Evolutionary conservation across 53 echinoderm and acorn worm genomes (phyloP).

Genomic region (Antedon mediterranea): DNA sequence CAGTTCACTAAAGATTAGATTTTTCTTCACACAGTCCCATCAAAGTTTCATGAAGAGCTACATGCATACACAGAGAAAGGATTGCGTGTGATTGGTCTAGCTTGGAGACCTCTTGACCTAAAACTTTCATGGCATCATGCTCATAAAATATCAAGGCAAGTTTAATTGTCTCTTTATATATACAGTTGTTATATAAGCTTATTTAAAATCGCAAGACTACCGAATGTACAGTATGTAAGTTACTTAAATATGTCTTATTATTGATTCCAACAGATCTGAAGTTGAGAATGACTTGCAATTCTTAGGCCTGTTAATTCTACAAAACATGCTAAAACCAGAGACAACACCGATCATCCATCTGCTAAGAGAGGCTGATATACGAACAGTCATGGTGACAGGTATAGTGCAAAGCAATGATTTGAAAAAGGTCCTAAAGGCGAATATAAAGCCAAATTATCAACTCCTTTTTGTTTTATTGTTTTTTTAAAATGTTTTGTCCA

Average conservation of each 20-base stretch:
- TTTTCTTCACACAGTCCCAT: constrained; percentile 20
- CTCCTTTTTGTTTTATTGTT: too few relatives aligned
- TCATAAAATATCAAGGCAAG: constrained; percentile 74
- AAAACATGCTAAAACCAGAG: constrained; percentile 46
- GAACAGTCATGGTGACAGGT: constrained; percentile 60
- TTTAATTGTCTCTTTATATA: neutral
- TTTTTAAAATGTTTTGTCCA: too few relatives aligned
- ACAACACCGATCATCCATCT: constrained; percentile 38
- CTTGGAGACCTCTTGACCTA: constrained; percentile 51
- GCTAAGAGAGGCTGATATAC: constrained; percentile 30
- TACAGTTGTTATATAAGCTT: too few relatives aligned
- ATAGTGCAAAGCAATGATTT: neutral
- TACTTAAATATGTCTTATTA: too few relatives aligned
- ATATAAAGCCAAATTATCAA: too few relatives aligned
- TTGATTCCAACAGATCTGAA: constrained; percentile 21
- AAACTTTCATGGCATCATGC: constrained; percentile 90
- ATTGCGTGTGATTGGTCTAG: constrained; percentile 33
- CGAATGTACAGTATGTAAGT: too few relatives aligned
- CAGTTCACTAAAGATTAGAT: neutral
- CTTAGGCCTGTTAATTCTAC: constrained; percentile 36
- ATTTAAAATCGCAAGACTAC: too few relatives aligned
- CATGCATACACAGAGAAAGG: constrained; percentile 42
- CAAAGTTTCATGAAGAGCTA: constrained; percentile 25
- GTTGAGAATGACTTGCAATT: constrained; percentile 35
- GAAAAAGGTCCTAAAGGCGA: too few relatives aligned